phyloP scores from a whole-genome alignment of 2,797 vertebrate genomes.

The Diplodus puntazzo region DNA sequence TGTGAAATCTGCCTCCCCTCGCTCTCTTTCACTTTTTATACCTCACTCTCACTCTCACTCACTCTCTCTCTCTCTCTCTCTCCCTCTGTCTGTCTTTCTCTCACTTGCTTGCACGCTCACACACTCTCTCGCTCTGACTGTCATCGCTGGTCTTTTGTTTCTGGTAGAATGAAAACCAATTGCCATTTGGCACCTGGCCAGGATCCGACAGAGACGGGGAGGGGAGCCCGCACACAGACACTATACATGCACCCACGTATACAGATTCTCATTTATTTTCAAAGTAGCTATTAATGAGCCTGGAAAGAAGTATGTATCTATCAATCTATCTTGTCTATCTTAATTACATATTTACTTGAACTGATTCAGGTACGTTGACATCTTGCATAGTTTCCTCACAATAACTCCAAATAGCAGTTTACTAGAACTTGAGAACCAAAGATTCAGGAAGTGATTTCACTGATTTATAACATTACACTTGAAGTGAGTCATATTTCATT shows the following conservation, averaged over 20 bases:
- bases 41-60: conserved; percentile 2
- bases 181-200: conserved; percentile 69
- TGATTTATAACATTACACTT: neutral
- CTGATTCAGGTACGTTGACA: neutral
- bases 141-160: conserved; percentile 78
- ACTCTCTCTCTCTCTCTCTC: neutral
- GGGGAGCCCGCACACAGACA: neutral
- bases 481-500: neutral
- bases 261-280: conserved; percentile 8
- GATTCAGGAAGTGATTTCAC: no score
- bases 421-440: neutral
- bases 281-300: conserved; percentile 3
- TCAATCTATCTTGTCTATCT: neutral
- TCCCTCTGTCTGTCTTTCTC: conserved; percentile 8
- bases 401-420: neutral
- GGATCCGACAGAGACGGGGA: conserved; percentile 44
- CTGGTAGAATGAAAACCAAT: conserved; percentile 74
- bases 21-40: conserved; percentile 27
- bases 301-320: neutral
- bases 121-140: conserved; percentile 22
- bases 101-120: conserved; percentile 9
- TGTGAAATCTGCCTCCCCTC: conserved; percentile 51
- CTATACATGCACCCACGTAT: neutral
- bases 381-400: neutral
- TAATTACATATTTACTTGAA: neutral